A percentile compares a stretch with the other conserved stretches of the same genome.
phyloP scores from a whole-genome alignment of 2,888 invertebrate genomes.

The Hemistola chrysoprasaria region DNA sequence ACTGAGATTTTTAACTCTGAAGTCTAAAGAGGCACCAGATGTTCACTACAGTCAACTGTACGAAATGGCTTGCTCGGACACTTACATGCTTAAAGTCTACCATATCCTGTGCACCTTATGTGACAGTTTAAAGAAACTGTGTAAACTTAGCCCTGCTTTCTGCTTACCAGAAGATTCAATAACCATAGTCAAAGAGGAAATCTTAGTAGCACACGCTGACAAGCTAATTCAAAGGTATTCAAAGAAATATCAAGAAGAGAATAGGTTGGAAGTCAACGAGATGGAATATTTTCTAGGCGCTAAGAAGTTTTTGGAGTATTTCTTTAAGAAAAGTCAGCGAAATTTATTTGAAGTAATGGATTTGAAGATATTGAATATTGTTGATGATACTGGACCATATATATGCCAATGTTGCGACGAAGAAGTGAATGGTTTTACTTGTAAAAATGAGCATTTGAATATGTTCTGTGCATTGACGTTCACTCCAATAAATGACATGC shows the following conservation, averaged over 20 bases:
- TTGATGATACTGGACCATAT: constrained; percentile 33
- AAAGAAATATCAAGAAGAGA: constrained; percentile 31
- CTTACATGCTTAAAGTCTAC: constrained; percentile 61
- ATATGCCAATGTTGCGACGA: constrained; percentile 65
- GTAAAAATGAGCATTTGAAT: constrained; percentile 56
- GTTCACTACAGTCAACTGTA: constrained; percentile 46
- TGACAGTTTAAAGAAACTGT: constrained; percentile 38
- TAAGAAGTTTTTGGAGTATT: constrained; percentile 53
- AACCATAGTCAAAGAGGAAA: constrained; percentile 53
- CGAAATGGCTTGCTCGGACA: constrained; percentile 39
- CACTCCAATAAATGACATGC: constrained; percentile 51
- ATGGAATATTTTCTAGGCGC: constrained; percentile 45
- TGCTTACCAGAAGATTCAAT: constrained; percentile 50
- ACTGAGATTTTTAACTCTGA: constrained; percentile 53
- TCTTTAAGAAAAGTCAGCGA: constrained; percentile 48
- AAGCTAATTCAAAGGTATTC: constrained; percentile 37
- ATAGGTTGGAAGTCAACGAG: constrained; percentile 37
- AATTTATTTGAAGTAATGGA: constrained; percentile 32
- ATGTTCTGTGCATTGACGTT: constrained; percentile 64
- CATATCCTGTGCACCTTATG: constrained; percentile 46
- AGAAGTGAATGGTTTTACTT: constrained; percentile 47
- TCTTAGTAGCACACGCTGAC: constrained; percentile 50
- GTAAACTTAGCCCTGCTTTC: constrained; percentile 32
- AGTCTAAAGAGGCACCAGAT: constrained; percentile 48
- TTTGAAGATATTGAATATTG: constrained; percentile 28